A percentile compares a stretch with the other conserved stretches of the same genome.
phyloP scores from a whole-genome alignment of 1,140 invertebrate genomes.

The Drosophila guanche region DNA sequence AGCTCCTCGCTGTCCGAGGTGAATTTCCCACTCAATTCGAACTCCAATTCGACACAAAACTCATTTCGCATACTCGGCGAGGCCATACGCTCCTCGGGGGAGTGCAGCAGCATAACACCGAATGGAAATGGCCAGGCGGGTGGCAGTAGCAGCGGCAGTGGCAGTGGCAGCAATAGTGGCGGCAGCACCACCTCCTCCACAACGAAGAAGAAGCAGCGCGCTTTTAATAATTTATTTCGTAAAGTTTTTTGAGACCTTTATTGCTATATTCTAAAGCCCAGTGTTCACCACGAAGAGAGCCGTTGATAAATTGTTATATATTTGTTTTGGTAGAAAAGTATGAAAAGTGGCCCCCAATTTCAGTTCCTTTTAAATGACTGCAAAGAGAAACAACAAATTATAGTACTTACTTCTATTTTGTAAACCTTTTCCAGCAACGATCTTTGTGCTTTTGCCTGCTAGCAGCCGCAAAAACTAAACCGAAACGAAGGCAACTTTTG shows the following conservation, averaged over 20 bases:
- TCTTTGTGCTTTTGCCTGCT: slow-evolving; percentile 17
- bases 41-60: slow-evolving; percentile 54
- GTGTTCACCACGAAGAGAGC: slow-evolving; percentile 9
- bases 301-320: slow-evolving; percentile 29
- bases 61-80: slow-evolving; percentile 80
- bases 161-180: slow-evolving; percentile 47
- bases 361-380: slow-evolving; percentile 77
- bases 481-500: background rate
- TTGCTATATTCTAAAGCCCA: slow-evolving; percentile 18
- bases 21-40: slow-evolving; percentile 55
- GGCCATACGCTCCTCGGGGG: slow-evolving; percentile 66
- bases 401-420: slow-evolving; percentile 51
- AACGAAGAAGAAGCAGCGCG: slow-evolving; percentile 76
- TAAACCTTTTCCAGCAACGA: slow-evolving; percentile 8
- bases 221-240: slow-evolving; percentile 81
- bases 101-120: slow-evolving; percentile 38
- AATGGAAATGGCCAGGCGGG: slow-evolving; percentile 40
- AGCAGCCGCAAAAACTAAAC: slow-evolving; percentile 5
- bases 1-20: slow-evolving; percentile 76
- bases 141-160: slow-evolving; percentile 48
- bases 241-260: slow-evolving; percentile 74
- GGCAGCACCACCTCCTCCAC: slow-evolving; percentile 73
- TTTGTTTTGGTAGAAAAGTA: slow-evolving; percentile 10
- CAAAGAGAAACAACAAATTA: slow-evolving; percentile 53
- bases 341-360: slow-evolving; percentile 5